Evolutionary conservation across 2,797 vertebrate species (phyloP), one percentile per base, ranked within the genome.

Genomic region (Acipenser ruthenus): DNA sequence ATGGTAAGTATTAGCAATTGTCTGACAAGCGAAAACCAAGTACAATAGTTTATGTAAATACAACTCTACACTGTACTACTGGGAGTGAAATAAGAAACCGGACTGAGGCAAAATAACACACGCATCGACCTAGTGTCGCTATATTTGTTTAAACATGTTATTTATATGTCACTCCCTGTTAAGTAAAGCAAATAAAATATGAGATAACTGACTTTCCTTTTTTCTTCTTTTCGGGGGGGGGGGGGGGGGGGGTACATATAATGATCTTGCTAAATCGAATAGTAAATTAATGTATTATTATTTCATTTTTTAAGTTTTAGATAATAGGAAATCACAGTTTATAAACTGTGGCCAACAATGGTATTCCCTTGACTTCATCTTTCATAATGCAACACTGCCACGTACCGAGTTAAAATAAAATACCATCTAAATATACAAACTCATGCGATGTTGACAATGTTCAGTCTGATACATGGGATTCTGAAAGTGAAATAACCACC

Each of bases 81-180:
- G 12, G 8, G 2, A 55, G 8, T 55, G 12, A 12, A 55, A 55
- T 9, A 12, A 55, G 12, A 75, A 70, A 68, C 13, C 61, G 10
- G 56, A 63, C 67, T 59, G 66, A 67, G 37, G 7, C 53, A 58
- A 52, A 58, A 48, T 53, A 49, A 37, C 8, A 47, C 47, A 60
- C 64, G 59, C 62, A 62, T 67, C 67, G 61, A 50, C 68, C 68
- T 59, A 66, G 60, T 73, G 66, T 78, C 68, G 56, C 74, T 77
- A 76, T 71, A 70, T 73, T 78, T 71, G 69, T 72, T 70, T 71
- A 72, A 75, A 71, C 52, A 9, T 37, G 37, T 37, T 8, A 37
- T 37, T 67, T 70, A 13, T 68, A 67, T 67, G 79, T 77, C 77
- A 82, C 80, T 80, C 76, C 79, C 79, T 75, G 69, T 75, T 75